Conservation (phyloP, 23 tunicate species). For the Corella eumyota region DNA sequence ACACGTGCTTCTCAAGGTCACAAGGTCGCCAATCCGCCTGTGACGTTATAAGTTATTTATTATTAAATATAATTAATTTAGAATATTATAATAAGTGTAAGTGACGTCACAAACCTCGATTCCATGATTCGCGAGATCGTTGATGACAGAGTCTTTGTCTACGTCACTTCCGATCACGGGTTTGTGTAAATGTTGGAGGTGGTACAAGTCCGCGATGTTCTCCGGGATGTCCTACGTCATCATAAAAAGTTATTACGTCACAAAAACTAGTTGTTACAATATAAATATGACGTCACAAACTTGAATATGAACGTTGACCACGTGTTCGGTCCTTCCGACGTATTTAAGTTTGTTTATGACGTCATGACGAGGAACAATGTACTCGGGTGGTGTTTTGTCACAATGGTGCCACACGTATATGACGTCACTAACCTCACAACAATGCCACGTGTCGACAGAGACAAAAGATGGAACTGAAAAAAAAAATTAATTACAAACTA, state of each 20-base stretch:
- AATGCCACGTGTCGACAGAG: constrained; percentile 71
- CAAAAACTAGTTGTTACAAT: too few species aligned
- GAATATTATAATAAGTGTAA: too few species aligned
- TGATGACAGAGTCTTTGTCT: constrained; percentile 29
- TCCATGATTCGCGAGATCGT: constrained; percentile 40
- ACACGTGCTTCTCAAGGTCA: constrained; percentile 23
- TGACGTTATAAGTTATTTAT: too few species aligned
- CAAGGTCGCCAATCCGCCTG: constrained; percentile 55
- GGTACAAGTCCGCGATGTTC: constrained; percentile 80
- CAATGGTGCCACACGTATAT: constrained; percentile 76
- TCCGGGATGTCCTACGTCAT: constrained; percentile 93
- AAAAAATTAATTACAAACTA: too few species aligned
- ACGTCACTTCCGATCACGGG: constrained; percentile 78
- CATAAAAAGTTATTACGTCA: too few species aligned
- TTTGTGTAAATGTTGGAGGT: constrained; percentile 70
- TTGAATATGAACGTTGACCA: constrained; percentile 77
- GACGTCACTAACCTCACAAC: constrained; percentile 42
- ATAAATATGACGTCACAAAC: too few species aligned
- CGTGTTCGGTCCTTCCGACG: constrained; percentile 71
- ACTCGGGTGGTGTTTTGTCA: constrained; percentile 55
- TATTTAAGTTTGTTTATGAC: constrained; percentile 23
- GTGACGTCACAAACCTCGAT: too few species aligned
- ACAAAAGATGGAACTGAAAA: constrained; percentile 55
- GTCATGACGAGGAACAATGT: constrained; percentile 37
- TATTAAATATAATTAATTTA: too few species aligned